Evolutionary conservation across 1,140 invertebrate species (phyloP).

Genomic region (Antheraea mylitta): DNA sequence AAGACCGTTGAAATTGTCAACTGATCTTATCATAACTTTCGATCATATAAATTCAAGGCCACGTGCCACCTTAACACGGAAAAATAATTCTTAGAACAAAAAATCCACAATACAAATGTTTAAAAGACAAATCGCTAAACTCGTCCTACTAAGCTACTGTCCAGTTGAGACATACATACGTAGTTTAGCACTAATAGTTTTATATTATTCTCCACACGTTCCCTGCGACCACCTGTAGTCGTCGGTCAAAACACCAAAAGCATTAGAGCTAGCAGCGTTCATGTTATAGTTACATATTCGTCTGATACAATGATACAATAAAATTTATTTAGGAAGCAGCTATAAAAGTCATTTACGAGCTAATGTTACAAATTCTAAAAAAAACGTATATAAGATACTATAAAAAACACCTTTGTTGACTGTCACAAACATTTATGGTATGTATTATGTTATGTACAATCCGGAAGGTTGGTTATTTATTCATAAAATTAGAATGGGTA

Average conservation of each 20-base stretch:
- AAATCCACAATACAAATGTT: neutral
- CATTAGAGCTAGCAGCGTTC: neutral
- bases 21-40: neutral
- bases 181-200: neutral
- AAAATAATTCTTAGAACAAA: neutral
- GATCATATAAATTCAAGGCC: neutral
- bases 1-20: neutral
- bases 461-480: too few species aligned
- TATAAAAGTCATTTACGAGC: slow-evolving; percentile 2
- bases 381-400: neutral
- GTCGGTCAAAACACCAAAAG: neutral
- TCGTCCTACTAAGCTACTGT: slow-evolving; percentile 1
- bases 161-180: neutral
- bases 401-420: neutral
- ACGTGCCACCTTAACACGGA: neutral
- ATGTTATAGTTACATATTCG: neutral
- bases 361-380: neutral
- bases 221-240: neutral
- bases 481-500: too few species aligned
- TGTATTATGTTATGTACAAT: too few species aligned
- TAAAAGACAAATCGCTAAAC: neutral
- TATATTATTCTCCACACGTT: neutral
- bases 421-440: neutral
- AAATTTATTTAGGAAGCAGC: slow-evolving; percentile 6
- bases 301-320: neutral